Evolutionary conservation across 1,140 invertebrate genomes (phyloP).

Genomic region (Hermatobates lingyangjiaoensis): DNA sequence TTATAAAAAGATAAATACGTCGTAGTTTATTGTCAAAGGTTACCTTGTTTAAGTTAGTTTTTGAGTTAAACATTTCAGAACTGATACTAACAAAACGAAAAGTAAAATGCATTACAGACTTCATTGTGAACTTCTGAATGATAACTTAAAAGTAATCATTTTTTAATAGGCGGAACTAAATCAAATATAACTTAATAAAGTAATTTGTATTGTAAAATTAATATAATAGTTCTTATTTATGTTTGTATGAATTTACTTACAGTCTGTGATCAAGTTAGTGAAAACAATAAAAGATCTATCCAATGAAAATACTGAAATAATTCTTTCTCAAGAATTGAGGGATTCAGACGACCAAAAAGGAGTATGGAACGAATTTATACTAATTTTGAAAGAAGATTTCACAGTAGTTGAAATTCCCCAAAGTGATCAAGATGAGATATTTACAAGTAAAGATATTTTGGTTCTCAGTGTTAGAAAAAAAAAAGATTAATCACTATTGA

Average conservation of each 20-base stretch:
- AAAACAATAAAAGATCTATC: conserved; percentile 29
- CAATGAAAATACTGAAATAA: conserved; percentile 24
- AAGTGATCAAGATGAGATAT: conserved; percentile 31
- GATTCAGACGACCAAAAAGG: conserved; percentile 32
- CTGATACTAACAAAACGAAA: too few species aligned
- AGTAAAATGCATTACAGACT: too few species aligned
- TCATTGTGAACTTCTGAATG: too few species aligned
- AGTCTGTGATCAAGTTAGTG: conserved; percentile 34
- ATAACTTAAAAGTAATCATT: too few species aligned
- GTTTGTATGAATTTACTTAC: neutral
- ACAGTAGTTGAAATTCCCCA: conserved; percentile 27
- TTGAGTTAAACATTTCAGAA: too few species aligned
- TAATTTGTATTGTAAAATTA: neutral
- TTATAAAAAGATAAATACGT: too few species aligned
- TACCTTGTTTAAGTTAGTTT: too few species aligned
- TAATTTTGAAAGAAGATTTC: conserved; percentile 28
- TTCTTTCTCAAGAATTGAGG: conserved; percentile 36
- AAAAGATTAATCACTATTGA: conserved; percentile 13
- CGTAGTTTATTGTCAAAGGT: too few species aligned
- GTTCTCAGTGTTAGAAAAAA: conserved; percentile 30
- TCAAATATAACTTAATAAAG: too few species aligned
- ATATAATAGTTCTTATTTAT: neutral
- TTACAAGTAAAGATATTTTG: conserved; percentile 33
- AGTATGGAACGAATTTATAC: conserved; percentile 31
- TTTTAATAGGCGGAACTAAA: too few species aligned